Conservation (phyloP, 2,113 vertebrate species). For the Callorhinus ursinus region DNA sequence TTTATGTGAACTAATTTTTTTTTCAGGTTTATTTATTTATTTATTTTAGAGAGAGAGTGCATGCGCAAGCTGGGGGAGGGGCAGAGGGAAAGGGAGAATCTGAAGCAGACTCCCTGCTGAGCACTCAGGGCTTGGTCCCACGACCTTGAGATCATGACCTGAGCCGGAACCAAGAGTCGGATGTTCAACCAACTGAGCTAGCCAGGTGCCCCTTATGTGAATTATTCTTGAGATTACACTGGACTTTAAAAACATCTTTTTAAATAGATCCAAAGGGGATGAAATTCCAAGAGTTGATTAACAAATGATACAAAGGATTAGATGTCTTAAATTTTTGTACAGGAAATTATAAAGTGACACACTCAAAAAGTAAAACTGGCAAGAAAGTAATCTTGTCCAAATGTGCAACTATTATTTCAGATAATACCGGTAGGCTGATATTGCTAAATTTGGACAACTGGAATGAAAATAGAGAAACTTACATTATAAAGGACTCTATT, state of each 20-base stretch:
- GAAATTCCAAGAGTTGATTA: not conserved
- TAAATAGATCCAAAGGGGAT: slow-evolving; percentile 49
- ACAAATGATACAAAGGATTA: slow-evolving; percentile 46
- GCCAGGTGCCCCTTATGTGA: not conserved
- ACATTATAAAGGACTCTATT: not conserved
- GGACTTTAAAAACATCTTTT: slow-evolving; percentile 10
- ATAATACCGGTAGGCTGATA: not conserved
- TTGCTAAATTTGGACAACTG: not conserved
- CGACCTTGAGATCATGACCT: not conserved
- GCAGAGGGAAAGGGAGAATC: not conserved
- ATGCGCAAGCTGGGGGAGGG: not conserved
- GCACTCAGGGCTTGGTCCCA: not conserved
- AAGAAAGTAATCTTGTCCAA: not conserved
- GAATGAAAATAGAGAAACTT: slow-evolving; percentile 36
- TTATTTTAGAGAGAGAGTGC: not conserved
- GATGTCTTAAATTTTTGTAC: not conserved
- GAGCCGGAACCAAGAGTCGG: not conserved
- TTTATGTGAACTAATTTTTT: slow-evolving; percentile 50
- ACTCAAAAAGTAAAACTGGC: not conserved
- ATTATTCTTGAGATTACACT: not conserved
- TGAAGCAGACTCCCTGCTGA: not conserved
- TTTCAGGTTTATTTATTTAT: not conserved
- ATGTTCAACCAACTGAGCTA: not conserved
- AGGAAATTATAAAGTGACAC: not conserved
- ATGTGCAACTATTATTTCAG: not conserved